These are phyloP conservation scores for Hedychridium roseum DNA, from an alignment of 2,888 invertebrate genomes.

Conservation along the genomic window DNA sequence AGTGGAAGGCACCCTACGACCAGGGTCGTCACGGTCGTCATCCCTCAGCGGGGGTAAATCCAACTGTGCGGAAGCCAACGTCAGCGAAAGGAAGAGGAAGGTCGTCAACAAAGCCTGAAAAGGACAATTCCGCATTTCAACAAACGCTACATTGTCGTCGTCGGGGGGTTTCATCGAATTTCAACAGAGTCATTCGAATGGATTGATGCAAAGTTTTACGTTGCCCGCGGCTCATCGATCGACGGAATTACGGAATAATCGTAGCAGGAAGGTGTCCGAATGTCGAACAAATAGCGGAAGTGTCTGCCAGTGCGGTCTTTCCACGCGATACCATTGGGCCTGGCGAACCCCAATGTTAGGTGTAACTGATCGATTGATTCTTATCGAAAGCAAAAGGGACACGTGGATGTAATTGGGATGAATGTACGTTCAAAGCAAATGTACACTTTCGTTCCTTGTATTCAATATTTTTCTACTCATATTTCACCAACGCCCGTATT, in stretches of 20 bases:
- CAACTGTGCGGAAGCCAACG: constrained; percentile 46
- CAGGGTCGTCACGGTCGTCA: constrained; percentile 27
- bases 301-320: no score
- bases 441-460: no score
- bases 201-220: no score
- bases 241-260: not conserved
- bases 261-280: no score
- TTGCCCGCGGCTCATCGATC: not conserved
- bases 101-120: constrained; percentile 36
- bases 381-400: not conserved
- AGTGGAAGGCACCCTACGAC: constrained; percentile 21
- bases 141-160: constrained; percentile 7
- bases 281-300: not conserved
- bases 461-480: no score
- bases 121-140: no score
- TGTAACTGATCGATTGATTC: constrained; percentile 5
- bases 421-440: no score
- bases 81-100: constrained; percentile 28
- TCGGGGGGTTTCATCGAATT: constrained; percentile 13
- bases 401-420: not conserved
- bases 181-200: no score
- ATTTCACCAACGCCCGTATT: no score
- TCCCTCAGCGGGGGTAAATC: constrained; percentile 52
- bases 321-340: not conserved
- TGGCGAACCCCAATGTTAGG: not conserved